Evolutionary conservation across 2,113 vertebrate genomes (phyloP).

Genomic region (Aegypius monachus): DNA sequence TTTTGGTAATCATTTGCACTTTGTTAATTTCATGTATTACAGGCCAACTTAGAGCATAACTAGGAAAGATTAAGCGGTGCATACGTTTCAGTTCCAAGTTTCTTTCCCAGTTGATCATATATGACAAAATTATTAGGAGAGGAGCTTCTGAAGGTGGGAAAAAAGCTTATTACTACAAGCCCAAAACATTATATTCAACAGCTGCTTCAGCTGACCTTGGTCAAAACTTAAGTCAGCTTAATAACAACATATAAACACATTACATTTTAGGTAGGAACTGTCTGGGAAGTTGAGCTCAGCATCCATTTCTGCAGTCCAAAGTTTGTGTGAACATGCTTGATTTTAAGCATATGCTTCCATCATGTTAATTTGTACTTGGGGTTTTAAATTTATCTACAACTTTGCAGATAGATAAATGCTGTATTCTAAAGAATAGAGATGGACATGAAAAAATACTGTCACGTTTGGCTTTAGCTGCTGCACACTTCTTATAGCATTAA

Average conservation of each 20-base stretch:
- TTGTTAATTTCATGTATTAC: background rate
- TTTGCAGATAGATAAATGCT: background rate
- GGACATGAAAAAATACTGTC: background rate
- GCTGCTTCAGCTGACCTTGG: background rate
- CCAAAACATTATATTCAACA: background rate
- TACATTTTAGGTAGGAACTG: background rate
- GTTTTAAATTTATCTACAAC: background rate
- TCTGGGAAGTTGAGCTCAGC: background rate
- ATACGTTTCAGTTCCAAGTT: background rate
- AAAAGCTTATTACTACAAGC: background rate
- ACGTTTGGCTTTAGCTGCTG: background rate
- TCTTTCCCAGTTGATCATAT: background rate
- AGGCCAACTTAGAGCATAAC: background rate
- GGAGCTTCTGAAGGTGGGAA: background rate
- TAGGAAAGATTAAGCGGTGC: background rate
- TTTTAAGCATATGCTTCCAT: background rate
- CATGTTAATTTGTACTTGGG: background rate
- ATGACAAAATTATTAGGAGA: background rate
- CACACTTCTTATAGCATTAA: background rate
- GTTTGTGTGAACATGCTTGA: background rate
- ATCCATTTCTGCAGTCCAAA: background rate
- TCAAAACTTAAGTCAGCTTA: background rate
- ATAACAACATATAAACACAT: background rate
- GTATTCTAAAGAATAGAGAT: background rate
- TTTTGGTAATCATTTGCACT: constrained; percentile 41